phyloP scores from a whole-genome alignment of 2,797 vertebrate species.

The Parambassis ranga region DNA sequence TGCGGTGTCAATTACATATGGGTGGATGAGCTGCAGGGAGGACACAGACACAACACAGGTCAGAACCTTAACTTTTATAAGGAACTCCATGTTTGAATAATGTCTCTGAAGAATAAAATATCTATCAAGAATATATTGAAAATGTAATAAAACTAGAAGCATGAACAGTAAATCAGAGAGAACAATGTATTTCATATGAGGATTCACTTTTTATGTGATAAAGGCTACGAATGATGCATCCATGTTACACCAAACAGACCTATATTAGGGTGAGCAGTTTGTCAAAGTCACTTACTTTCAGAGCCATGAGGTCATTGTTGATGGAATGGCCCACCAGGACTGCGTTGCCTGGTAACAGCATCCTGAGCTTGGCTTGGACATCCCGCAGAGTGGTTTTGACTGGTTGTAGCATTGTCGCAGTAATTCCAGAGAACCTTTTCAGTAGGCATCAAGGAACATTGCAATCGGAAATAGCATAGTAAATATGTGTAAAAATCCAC shows the following conservation, averaged over 20 bases:
- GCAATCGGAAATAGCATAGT: background rate
- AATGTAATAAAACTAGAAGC: too few relatives aligned
- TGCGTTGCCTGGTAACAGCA: conserved; percentile 83
- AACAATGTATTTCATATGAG: too few relatives aligned
- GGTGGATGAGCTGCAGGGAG: conserved; percentile 85
- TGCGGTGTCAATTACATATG: conserved; percentile 89
- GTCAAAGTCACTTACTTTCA: conserved; percentile 79
- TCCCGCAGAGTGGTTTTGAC: conserved; percentile 83
- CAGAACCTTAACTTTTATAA: background rate
- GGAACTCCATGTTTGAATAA: too few relatives aligned
- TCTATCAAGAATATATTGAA: background rate
- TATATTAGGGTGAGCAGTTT: background rate
- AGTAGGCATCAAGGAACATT: background rate
- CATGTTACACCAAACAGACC: background rate
- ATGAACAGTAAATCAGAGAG: too few relatives aligned
- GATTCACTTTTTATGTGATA: too few relatives aligned
- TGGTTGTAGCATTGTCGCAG: conserved; percentile 78
- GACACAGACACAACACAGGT: background rate
- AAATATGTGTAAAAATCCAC: too few relatives aligned
- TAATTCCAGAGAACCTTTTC: conserved; percentile 90
- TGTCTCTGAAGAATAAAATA: background rate
- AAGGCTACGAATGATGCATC: background rate
- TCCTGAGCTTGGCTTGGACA: conserved; percentile 79
- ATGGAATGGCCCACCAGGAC: conserved; percentile 92
- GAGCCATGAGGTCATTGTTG: conserved; percentile 83